phyloP scores from a whole-genome alignment of 2,113 vertebrate species.

The Syngnathoides biaculeatus region DNA sequence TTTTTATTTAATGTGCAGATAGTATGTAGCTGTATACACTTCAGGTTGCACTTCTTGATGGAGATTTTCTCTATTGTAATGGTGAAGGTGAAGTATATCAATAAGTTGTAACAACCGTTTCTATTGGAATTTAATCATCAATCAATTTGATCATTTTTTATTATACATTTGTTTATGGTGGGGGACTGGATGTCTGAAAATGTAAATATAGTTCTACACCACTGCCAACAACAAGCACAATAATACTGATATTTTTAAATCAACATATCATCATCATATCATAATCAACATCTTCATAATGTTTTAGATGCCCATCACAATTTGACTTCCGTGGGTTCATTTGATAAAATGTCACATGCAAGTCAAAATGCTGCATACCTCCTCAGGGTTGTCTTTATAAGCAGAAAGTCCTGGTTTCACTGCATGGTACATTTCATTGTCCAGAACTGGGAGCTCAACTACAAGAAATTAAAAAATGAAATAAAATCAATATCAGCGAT shows the following conservation, averaged over 20 bases:
- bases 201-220: not conserved
- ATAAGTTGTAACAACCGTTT: not conserved
- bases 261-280: no score
- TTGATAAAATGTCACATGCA: constrained; percentile 1
- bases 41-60: not conserved
- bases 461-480: constrained; percentile 20
- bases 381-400: constrained; percentile 85
- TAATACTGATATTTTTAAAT: not conserved
- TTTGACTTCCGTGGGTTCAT: not conserved
- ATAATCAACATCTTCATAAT: no score
- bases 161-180: not conserved
- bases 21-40: no score
- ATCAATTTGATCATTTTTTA: no score
- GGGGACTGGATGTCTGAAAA: not conserved
- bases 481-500: constrained; percentile 14
- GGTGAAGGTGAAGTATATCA: not conserved
- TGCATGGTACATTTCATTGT: constrained; percentile 92
- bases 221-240: not conserved
- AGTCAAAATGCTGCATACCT: constrained; percentile 70
- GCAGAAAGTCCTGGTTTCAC: constrained; percentile 95
- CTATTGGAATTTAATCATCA: no score
- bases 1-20: no score
- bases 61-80: not conserved
- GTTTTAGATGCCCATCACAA: not conserved
- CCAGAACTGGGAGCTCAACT: constrained; percentile 84